These are phyloP conservation scores for Antedon mediterranea DNA, from an alignment of 53 echinoderm and acorn worm species.

Conservation along the genomic window DNA sequence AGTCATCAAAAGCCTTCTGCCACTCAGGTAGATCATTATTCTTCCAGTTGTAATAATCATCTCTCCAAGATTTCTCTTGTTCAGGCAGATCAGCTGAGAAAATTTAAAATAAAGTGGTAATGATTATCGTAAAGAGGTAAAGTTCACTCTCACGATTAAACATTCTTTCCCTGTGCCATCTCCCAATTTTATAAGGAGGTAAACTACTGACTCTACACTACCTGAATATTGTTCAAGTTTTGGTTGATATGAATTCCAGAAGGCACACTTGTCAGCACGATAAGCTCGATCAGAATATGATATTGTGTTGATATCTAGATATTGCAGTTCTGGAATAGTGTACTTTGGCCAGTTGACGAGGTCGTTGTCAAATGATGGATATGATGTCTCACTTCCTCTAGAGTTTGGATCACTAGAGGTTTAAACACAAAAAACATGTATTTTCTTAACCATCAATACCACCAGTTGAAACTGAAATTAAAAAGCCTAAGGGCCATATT, in stretches of 20 bases:
- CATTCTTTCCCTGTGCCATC: no score
- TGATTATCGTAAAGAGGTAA: no score
- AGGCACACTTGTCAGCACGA: background rate
- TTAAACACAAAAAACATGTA: background rate
- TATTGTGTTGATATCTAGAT: background rate
- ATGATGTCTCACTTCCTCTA: background rate
- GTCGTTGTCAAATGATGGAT: background rate
- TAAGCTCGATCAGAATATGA: background rate
- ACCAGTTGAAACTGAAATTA: no score
- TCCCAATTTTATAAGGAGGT: no score
- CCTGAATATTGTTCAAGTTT: background rate
- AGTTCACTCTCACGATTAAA: no score
- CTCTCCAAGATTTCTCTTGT: constrained; percentile 28
- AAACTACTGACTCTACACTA: background rate
- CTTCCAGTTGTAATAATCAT: constrained; percentile 33
- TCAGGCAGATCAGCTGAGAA: constrained; percentile 27
- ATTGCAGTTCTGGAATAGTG: background rate
- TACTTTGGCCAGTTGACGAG: background rate
- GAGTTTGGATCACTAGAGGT: background rate
- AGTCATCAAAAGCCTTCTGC: constrained; percentile 18
- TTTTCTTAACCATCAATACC: no score
- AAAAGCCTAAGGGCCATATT: no score
- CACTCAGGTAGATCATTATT: constrained; percentile 23
- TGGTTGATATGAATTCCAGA: background rate
- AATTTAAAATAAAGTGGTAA: no score